phyloP scores from a whole-genome alignment of 2,888 invertebrate species.

The Dolichopus griseipennis region DNA sequence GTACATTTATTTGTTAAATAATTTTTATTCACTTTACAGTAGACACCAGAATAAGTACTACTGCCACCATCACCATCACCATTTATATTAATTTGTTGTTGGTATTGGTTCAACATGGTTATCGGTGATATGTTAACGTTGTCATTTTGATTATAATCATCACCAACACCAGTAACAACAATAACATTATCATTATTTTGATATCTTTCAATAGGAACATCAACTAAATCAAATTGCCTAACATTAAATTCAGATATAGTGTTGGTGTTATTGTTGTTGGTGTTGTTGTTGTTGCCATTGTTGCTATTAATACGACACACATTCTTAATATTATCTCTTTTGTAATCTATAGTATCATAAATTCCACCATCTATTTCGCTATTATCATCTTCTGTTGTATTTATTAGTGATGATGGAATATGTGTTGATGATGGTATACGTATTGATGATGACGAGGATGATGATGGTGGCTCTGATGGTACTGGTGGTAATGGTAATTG shows the following conservation, averaged over 20 bases:
- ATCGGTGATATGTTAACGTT: neutral
- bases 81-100: slow-evolving; percentile 11
- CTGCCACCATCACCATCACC: neutral
- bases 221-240: neutral
- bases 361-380: slow-evolving; percentile 5
- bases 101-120: neutral
- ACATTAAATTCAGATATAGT: neutral
- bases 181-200: too few relatives aligned
- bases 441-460: neutral
- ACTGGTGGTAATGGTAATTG: neutral
- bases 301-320: neutral
- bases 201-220: neutral
- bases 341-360: slow-evolving; percentile 8
- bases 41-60: neutral
- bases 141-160: neutral
- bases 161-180: neutral
- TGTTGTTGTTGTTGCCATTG: too few relatives aligned
- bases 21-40: neutral
- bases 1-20: slow-evolving; percentile 8
- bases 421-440: neutral
- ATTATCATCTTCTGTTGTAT: neutral
- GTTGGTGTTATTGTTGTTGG: too few relatives aligned
- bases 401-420: neutral
- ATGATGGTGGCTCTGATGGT: neutral
- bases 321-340: neutral